Evolutionary conservation across 2,113 vertebrate genomes (phyloP), one percentile per base, ranked within the genome.

Genomic region (Colinus virginianus): DNA sequence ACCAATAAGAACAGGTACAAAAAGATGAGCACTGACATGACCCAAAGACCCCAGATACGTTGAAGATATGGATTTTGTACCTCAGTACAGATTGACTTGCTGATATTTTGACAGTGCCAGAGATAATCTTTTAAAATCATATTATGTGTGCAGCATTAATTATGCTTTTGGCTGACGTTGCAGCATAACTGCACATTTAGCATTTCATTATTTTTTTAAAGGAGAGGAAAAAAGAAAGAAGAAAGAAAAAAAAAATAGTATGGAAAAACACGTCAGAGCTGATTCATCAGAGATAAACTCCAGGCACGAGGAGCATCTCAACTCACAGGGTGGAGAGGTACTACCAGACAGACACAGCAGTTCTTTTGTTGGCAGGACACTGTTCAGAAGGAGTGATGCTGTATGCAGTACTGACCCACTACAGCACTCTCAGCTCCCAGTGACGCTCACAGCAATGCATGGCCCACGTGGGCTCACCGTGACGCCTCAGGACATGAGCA

Each of bases 81-180:
- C 28, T 77, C 43, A 32, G 42, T 7, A 51, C 49, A 87, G 40
- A 21, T 55, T 80, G 64, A 25, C 43, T 93, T 13, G 5, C 43
- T 87, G 80, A 67, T 51, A 14, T 68, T 97, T 69, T 83, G 58
- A 66, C 78, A 88, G 64, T 76, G 67, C 30, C 40, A 90, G 66
- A 84, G 56, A 87, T 55, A 95, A 93, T 94, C n/a, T 83, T 88
- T 88, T 81, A 34, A 90, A 95, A 96, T 94, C 80, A 88, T 78
- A 94, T 95, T 90, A 80, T 51, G 32, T 74, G 11, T 75, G 20
- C 76, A 66, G 67, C 55, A 82, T 81, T 63, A 85, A 90, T 94
- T 91, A 91, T 56, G 56, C 30, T 90, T 87, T 78, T 76, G 43
- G 66, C 89, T 94, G 85, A 83, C 76, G 43, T 5, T 84, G 87